Evolutionary conservation across 2,888 invertebrate genomes (phyloP), one percentile per base, ranked within the genome.

Genomic region (Belgica antarctica): DNA sequence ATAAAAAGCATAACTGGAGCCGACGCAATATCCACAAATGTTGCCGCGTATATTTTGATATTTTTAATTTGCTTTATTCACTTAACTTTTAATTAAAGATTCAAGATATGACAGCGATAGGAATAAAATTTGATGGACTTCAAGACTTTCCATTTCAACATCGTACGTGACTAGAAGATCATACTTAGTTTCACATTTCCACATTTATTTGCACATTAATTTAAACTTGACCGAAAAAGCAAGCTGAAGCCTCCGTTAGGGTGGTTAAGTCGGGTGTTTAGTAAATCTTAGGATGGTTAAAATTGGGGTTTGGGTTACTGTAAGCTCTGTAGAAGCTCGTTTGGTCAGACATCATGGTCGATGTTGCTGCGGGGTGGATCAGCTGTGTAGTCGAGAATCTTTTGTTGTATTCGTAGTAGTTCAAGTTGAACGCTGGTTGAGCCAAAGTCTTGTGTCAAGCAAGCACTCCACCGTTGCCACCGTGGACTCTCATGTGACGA

Each of bases 401-500:
- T 24, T 69, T 70, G 25, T 57, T 68, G 22, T 36, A 68, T 57
- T 70, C 70, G 25, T 70, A 70, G 24, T 70, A 70, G 28, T 70
- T 70, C 12, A 70, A 17, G 15, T 28, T 28, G 36, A 70, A 70
- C 0, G 41, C 2, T 25, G 61, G 7, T 15, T 28, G 52, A 1
- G 15, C 22, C 19, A 36, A 17, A 12, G 27, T 34, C 36, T 59
- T 70, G 17, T 85, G 86, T 86, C 86, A 86, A 82, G 86, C 86
- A 74, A 86, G 80, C 77, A 85, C 80, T 47, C 82, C 82, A 69
- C 82, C 81, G 77, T 85, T 85, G 75, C 86, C 86, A 34, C 91
- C 90, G 78, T 99, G 99, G 2, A 99, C 97, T 74, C 97, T 85
- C 97, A 98, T 97, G 81, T 99, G 99, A 75, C 99, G 87, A 82